These are phyloP conservation scores for Ephydatia muelleri DNA, from an alignment of 37 sponge, comb jelly and placozoan species.

Conservation along the genomic window DNA sequence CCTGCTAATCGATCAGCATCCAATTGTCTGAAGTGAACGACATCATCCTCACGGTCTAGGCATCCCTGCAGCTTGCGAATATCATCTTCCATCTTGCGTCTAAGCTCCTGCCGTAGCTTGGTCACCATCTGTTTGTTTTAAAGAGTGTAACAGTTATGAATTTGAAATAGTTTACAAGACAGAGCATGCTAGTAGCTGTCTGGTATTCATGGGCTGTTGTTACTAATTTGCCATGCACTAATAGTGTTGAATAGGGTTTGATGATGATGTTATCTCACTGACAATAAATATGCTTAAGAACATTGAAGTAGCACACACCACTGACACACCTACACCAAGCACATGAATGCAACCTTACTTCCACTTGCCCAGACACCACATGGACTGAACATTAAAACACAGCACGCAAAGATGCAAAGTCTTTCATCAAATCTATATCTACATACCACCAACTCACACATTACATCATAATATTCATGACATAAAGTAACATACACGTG, in stretches of 20 bases:
- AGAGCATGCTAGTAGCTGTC: not conserved
- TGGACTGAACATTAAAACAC: too few species aligned
- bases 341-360: not conserved
- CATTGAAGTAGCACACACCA: too few species aligned
- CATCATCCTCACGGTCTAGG: slow-evolving; percentile 60
- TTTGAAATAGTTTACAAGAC: not conserved
- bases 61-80: slow-evolving; percentile 50
- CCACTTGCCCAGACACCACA: too few species aligned
- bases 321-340: not conserved
- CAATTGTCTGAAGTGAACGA: slow-evolving; percentile 75
- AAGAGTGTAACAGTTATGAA: not conserved
- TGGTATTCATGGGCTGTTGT: not conserved
- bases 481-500: too few species aligned
- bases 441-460: slow-evolving; percentile 10
- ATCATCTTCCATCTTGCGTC: slow-evolving; percentile 57
- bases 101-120: slow-evolving; percentile 44
- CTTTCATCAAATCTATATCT: too few species aligned
- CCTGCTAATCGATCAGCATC: slow-evolving; percentile 30
- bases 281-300: not conserved
- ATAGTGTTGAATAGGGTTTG: not conserved
- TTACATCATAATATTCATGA: too few species aligned
- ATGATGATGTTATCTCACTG: not conserved
- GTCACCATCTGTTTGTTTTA: slow-evolving; percentile 33
- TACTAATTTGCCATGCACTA: not conserved
- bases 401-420: too few species aligned